Base-by-base conservation (phyloP, 2,113 vertebrate species). In the Opisthocomus hoazin region DNA sequence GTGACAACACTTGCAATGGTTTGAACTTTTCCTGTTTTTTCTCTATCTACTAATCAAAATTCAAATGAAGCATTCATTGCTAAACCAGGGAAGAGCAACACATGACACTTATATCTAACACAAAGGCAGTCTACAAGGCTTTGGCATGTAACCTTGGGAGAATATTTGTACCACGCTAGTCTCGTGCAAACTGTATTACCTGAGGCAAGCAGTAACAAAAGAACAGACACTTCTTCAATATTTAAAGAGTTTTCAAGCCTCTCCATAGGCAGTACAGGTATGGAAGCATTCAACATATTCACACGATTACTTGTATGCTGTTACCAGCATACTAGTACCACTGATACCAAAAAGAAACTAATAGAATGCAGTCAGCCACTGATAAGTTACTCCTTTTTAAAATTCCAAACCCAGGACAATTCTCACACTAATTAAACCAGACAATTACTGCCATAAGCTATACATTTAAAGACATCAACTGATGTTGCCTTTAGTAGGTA, bases 261-360 rank as follows among this genome's bases (percentile, higher is more conserved):
- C 53, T 57, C 37, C 34, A 41, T 10, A 29, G 34, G 43, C 41
- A 48, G 71, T 32, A 70, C 15, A 51, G 56, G 17, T 20, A 70
- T 7, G 39, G 45, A 76, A 71, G n/a, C 32, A 56, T 50, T 27
- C 37, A 39, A 43, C 10, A 29, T 30, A 60, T 17, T 37, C 23
- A 34, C 32, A 21, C 3, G 0, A 23, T 43, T 39, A 68, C 32
- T 7, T 36, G 9, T 1, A 1, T 29, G 27, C 66, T 32, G 22
- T 18, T 43, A 37, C 8, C 34, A 79, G 79, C 17, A 23, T 10
- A n/a, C 6, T 5, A 45, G 19, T 27, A 39, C 43, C 30, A 73
- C 19, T 3, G 6, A 64, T 15, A 43, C 16, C 17, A 61, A 37
- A 39, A 68, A 43, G 13, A 29, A 50, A 24, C 22, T 43, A 79